Base-by-base conservation (phyloP, 2,888 invertebrate genomes). In the Limnephilus marmoratus region DNA sequence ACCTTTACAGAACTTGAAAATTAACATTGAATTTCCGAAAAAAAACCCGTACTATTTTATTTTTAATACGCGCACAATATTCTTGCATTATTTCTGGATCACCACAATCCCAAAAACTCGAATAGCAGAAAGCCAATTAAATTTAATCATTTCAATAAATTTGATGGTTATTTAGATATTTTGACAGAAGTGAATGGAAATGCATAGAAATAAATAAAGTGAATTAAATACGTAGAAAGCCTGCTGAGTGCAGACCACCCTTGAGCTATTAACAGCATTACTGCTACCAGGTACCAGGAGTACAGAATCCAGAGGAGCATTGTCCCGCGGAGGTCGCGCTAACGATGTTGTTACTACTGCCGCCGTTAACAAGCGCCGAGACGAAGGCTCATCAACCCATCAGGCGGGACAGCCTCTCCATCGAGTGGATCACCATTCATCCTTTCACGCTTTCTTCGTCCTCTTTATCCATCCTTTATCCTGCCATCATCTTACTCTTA, bases 251-350 rank as follows among this genome's bases (percentile, higher is more conserved):
- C 18, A 86, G 90, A 90, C 90, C 90, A 90, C 90, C 90, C 82
- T n/a, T 13, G 81, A 88, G 53, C 88, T 31, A 34, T 88, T 80
- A 68, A 88, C 68, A 68, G n/a, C 49, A 53, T 53, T 18, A 53
- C 68, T 68, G 49, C 41, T 29, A 34, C 53, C 80, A 31, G 15
- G 87, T 41, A 34, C 82, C 89, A 31, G 31, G 87, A n/a, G 87
- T 18, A 3, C 53, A 53, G 53, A 53, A 18, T 18, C 53, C 53
- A 29, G 11, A 24, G 13, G 53, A 31, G 31, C 90, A 81, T 80
- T 81, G 90, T 90, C 87, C 49, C 90, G 90, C 34, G 90, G 81
- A 83, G 82, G 31, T 90, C 41, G 90, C 88, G 53, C 80, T 88
- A 88, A 88, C 68, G 88, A 88, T 68, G 68, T 80, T 88, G 88